Conservation (phyloP, 2,113 vertebrate species). For the Dromaius novaehollandiae region DNA sequence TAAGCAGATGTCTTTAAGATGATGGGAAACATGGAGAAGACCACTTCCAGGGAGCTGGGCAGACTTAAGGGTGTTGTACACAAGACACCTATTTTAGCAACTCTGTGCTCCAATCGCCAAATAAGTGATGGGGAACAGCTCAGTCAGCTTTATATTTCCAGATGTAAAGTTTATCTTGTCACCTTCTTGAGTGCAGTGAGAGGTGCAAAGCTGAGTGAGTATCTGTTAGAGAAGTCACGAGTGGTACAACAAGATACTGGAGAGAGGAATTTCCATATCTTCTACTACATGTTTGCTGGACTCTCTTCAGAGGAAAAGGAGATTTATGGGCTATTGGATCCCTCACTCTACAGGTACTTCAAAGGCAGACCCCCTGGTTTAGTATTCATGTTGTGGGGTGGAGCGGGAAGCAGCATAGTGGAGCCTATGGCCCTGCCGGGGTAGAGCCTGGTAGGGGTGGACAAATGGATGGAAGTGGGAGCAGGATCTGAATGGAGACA, state of each 20-base stretch:
- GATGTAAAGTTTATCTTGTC: background rate
- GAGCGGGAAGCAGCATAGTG: background rate
- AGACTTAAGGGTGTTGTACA: background rate
- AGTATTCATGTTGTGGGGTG: background rate
- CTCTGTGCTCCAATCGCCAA: background rate
- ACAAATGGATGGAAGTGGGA: background rate
- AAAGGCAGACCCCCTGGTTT: background rate
- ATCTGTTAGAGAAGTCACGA: slow-evolving; percentile 81
- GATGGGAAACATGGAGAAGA: background rate
- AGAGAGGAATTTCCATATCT: slow-evolving; percentile 83
- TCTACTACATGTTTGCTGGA: slow-evolving; percentile 83
- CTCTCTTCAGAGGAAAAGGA: slow-evolving; percentile 75
- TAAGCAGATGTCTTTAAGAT: background rate
- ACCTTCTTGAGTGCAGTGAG: slow-evolving; percentile 62
- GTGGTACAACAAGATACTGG: slow-evolving; percentile 79
- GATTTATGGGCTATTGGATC: slow-evolving; percentile 77
- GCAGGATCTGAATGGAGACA: background rate
- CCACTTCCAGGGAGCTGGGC: background rate
- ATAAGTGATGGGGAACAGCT: background rate
- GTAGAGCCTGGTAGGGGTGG: background rate
- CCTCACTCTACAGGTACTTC: slow-evolving; percentile 76
- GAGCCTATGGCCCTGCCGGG: background rate
- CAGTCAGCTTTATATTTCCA: background rate
- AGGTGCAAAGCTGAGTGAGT: slow-evolving; percentile 82
- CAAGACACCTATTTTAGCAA: background rate